A percentile compares a stretch with the other conserved stretches of the same genome.
phyloP scores from a whole-genome alignment of 2,888 invertebrate genomes.

The Norana najaformis region DNA sequence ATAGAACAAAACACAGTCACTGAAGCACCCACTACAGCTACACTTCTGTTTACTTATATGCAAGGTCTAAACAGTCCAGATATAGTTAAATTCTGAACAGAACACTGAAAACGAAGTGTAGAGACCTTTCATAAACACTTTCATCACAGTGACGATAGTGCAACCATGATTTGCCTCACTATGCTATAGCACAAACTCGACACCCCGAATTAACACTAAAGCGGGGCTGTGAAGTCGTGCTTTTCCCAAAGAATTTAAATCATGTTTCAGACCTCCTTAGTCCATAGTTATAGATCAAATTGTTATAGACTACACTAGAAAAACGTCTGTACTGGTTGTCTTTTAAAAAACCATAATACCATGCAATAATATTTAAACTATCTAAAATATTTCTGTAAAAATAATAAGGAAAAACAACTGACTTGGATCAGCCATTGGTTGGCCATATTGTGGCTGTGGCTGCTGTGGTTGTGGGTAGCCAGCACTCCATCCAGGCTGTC shows the following conservation, averaged over 20 bases:
- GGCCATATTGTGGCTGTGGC: conserved; percentile 22
- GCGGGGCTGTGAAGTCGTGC: conserved; percentile 41
- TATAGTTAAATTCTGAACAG: background rate
- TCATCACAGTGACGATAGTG: background rate
- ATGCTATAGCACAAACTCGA: conserved; percentile 43
- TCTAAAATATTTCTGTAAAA: background rate
- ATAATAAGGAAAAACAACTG: background rate
- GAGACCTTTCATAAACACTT: background rate
- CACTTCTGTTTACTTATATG: background rate
- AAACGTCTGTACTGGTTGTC: too few species aligned
- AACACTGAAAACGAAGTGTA: background rate
- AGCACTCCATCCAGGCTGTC: conserved; percentile 29
- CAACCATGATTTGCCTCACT: conserved; percentile 19
- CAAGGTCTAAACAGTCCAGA: background rate
- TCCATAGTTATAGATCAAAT: background rate
- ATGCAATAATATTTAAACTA: background rate
- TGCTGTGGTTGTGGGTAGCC: conserved; percentile 31
- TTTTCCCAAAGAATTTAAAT: background rate
- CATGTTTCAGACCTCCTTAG: background rate
- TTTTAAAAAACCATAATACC: background rate
- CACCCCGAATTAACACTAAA: conserved; percentile 39
- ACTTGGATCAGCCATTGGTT: conserved; percentile 34
- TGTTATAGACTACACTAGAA: background rate
- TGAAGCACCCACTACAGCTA: background rate
- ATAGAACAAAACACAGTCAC: background rate